Conservation (phyloP, 2,797 vertebrate species). For the Micrastur ruficollis region DNA sequence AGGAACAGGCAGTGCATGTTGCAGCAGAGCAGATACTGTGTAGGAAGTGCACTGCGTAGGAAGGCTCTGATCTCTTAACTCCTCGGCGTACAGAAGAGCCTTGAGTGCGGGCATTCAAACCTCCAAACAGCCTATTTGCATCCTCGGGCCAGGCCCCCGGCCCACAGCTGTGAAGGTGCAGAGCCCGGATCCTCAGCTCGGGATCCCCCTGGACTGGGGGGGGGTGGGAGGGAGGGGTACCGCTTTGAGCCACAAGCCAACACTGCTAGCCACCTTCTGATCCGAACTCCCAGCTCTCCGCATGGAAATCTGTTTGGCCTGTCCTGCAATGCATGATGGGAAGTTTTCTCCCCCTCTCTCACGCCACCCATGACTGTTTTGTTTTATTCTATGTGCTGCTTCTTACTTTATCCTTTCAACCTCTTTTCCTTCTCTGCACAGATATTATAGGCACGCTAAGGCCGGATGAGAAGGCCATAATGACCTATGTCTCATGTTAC, state of each 20-base stretch:
- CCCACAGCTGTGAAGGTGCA: not conserved
- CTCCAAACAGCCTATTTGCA: not conserved
- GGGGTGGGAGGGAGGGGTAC: not conserved
- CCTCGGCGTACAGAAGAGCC: not conserved
- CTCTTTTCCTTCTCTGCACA: slow-evolving; percentile 90
- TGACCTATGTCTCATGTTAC: slow-evolving; percentile 99
- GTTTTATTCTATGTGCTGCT: slow-evolving; percentile 76
- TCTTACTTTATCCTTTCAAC: slow-evolving; percentile 81
- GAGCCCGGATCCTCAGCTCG: not conserved
- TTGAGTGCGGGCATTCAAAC: not conserved
- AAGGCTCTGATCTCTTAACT: slow-evolving; percentile 14
- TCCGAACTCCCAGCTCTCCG: slow-evolving; percentile 77
- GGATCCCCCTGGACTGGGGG: not conserved
- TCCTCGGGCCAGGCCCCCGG: not conserved
- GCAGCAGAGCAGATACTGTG: not conserved
- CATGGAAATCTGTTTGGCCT: slow-evolving; percentile 78
- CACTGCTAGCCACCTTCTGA: slow-evolving; percentile 68
- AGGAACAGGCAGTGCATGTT: not conserved
- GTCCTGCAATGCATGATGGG: slow-evolving; percentile 85
- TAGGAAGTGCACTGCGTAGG: not conserved
- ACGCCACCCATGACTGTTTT: slow-evolving; percentile 70
- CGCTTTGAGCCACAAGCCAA: slow-evolving; percentile 64
- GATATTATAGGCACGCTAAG: slow-evolving; percentile 99
- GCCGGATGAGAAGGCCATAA: slow-evolving; percentile 97
- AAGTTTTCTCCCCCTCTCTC: slow-evolving; percentile 73